Evolutionary conservation across 2,113 vertebrate species (phyloP).

Genomic region (Apteryx owenii): DNA sequence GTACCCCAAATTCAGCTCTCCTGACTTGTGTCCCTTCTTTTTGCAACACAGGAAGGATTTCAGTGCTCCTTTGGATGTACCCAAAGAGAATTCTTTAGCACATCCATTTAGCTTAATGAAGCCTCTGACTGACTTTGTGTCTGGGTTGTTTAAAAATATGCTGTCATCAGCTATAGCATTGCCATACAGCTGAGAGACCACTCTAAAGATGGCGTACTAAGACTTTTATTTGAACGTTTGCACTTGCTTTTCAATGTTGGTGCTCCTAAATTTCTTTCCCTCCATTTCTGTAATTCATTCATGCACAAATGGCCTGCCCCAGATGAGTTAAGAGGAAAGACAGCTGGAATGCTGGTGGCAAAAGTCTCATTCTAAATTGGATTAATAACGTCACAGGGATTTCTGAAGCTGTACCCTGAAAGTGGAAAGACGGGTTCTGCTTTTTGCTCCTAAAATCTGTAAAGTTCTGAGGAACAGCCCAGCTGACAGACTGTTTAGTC

Average conservation of each 20-base stretch:
- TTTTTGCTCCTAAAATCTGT: fast-evolving
- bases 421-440: background rate
- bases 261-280: background rate
- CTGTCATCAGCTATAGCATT: background rate
- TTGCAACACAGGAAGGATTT: background rate
- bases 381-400: background rate
- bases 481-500: background rate
- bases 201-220: background rate
- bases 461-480: background rate
- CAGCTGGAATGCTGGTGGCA: background rate
- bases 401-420: background rate
- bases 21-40: background rate
- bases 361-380: background rate
- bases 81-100: background rate
- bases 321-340: background rate
- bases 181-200: background rate
- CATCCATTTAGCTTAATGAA: background rate
- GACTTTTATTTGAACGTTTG: background rate
- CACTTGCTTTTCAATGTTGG: background rate
- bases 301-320: background rate
- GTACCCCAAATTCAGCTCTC: background rate
- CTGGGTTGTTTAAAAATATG: background rate
- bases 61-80: background rate
- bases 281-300: background rate
- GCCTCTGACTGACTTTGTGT: background rate